These are phyloP conservation scores for Trissolcus basalis DNA, from an alignment of 1,140 invertebrate species.

Conservation along the genomic window DNA sequence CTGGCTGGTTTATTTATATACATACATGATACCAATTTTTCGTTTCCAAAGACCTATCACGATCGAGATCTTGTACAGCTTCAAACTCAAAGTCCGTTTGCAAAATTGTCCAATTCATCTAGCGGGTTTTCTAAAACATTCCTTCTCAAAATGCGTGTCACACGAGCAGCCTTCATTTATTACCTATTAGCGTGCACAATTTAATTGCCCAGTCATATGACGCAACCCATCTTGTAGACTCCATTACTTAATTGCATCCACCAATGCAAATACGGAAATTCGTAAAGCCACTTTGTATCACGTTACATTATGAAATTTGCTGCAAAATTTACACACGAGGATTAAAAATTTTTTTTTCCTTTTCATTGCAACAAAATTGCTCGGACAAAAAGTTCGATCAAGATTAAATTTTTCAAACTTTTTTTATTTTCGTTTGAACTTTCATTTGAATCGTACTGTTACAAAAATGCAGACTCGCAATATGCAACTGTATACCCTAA, in stretches of 20 bases:
- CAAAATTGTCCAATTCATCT: slow-evolving; percentile 28
- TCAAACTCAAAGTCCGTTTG: slow-evolving; percentile 4
- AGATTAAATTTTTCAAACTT: too few relatives aligned
- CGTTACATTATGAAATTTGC: slow-evolving; percentile 46
- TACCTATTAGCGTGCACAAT: slow-evolving; percentile 22
- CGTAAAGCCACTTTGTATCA: slow-evolving; percentile 17
- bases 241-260: slow-evolving; percentile 41
- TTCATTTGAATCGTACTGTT: too few relatives aligned
- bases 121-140: slow-evolving; percentile 6
- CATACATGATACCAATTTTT: background rate
- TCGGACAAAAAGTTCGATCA: too few relatives aligned
- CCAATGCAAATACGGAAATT: slow-evolving; percentile 39
- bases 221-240: slow-evolving; percentile 16
- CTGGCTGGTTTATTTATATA: too few relatives aligned
- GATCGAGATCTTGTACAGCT: slow-evolving; percentile 2
- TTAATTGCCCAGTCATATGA: slow-evolving; percentile 26
- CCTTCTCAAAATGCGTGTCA: slow-evolving; percentile 35
- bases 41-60: slow-evolving; percentile 9
- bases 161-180: slow-evolving; percentile 28
- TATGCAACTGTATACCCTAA: too few relatives aligned
- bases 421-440: too few relatives aligned
- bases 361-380: too few relatives aligned
- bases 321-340: too few relatives aligned
- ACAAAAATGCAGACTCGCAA: too few relatives aligned
- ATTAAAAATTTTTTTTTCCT: too few relatives aligned